These are phyloP conservation scores for Epizoanthus rinbou DNA, from an alignment of 92 coral and sea anemone genomes.

Conservation along the genomic window DNA sequence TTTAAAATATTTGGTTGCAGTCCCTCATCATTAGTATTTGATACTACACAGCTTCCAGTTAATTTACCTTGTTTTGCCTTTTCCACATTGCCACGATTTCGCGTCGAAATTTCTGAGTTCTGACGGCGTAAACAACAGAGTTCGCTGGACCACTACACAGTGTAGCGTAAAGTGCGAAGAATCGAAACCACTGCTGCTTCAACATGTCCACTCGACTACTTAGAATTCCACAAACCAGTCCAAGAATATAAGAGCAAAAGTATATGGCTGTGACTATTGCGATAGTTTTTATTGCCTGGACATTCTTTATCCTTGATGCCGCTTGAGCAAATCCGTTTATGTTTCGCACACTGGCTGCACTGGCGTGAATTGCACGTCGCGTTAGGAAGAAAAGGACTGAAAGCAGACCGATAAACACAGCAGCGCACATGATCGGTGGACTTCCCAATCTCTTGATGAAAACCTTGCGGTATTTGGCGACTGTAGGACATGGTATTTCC, in stretches of 20 bases:
- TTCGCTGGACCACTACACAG: not conserved
- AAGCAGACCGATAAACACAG: not conserved
- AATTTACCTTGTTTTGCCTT: no score
- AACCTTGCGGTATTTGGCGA: not conserved
- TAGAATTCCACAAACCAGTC: not conserved
- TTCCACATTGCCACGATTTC: not conserved
- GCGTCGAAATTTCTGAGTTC: not conserved
- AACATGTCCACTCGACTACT: not conserved
- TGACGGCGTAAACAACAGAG: not conserved
- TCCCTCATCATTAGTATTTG: no score
- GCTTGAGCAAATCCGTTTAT: not conserved
- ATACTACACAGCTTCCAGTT: no score
- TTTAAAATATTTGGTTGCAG: no score
- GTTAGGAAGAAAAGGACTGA: not conserved
- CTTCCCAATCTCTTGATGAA: no score
- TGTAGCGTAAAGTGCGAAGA: not conserved
- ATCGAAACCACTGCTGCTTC: not conserved
- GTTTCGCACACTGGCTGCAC: not conserved
- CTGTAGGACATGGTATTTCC: not conserved
- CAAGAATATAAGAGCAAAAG: not conserved
- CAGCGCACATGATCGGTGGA: not conserved
- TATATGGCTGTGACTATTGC: not conserved
- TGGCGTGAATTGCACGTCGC: not conserved
- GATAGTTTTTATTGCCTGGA: not conserved
- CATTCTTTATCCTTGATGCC: not conserved